Percentiles rank a stretch among this genome's conserved stretches.
Evolutionary conservation across 2,888 invertebrate genomes (phyloP).

Genomic region (Hypsopygia costalis): DNA sequence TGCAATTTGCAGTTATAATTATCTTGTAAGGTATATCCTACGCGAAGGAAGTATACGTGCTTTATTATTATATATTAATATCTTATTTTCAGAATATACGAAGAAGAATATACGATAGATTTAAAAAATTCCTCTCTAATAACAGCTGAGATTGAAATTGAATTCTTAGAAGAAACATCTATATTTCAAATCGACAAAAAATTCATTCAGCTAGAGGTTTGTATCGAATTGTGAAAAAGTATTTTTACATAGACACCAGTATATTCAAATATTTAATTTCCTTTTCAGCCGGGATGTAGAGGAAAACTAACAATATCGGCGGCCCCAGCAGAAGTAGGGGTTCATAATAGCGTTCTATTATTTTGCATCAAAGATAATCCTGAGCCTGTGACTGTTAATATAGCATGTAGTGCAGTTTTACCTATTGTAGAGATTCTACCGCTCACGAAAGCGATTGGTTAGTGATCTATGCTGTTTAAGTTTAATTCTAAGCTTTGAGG

Average conservation of each 20-base stretch:
- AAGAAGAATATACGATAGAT: constrained; percentile 67
- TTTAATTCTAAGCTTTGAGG: too few relatives aligned
- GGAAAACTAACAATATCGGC: constrained; percentile 57
- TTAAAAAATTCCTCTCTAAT: constrained; percentile 78
- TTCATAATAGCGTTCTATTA: constrained; percentile 45
- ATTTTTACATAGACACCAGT: too few relatives aligned
- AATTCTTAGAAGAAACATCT: constrained; percentile 57
- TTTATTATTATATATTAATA: too few relatives aligned
- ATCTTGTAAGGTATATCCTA: too few relatives aligned
- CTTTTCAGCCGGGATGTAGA: constrained; percentile 56
- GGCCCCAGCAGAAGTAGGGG: constrained; percentile 56
- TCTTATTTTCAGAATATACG: constrained; percentile 63
- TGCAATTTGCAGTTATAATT: too few relatives aligned
- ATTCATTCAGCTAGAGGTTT: constrained; percentile 50
- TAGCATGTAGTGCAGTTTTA: constrained; percentile 73
- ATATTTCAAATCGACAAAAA: constrained; percentile 69
- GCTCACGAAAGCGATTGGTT: constrained; percentile 57
- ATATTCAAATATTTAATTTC: constrained; percentile 5
- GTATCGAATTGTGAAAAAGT: too few relatives aligned
- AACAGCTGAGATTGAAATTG: constrained; percentile 64
- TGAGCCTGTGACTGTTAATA: constrained; percentile 67
- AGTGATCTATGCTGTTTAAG: too few relatives aligned
- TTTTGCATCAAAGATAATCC: constrained; percentile 81
- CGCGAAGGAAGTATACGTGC: too few relatives aligned
- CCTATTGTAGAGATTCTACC: constrained; percentile 73